Evolutionary conservation across 2,888 invertebrate genomes (phyloP), one percentile per base, ranked within the genome.

Genomic region (Sinohyriopsis cumingii): DNA sequence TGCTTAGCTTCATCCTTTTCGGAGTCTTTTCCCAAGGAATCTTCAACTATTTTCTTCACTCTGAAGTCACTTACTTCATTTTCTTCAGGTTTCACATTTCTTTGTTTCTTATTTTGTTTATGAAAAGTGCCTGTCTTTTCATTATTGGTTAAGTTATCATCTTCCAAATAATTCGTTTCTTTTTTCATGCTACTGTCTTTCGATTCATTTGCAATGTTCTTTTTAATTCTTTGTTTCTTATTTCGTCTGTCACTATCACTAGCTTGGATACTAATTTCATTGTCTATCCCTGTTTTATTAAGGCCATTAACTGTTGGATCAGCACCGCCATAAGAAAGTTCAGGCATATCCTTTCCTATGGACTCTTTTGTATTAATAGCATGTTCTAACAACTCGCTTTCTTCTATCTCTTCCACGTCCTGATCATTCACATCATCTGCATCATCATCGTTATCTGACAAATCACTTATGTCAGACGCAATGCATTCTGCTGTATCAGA

Each of bases 381-480:
- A 57, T 20, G n/a, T 55, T 69, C 63, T 65, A 24, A 59, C 68
- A 59, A 59, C 59, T 62, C 25, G 12, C 65, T 62, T 33, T 66
- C 68, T 55, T 63, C 63, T 24, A 69, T 55, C 5, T 59, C 64
- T n/a, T 62, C 68, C 19, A 59, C 65, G 12, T 69, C 77, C 20
- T 73, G 69, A 2, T 75, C 75, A 28, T 61, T 75, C 24, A 77
- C 78, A 20, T 71, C 73, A 56, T 68, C 74, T 4, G 65, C 67
- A 18, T 70, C 75, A 18, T 76, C 76, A 19, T n/a, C n/a, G n/a
- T 73, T 70, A 71, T 76, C 78, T 24, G 63, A 73, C 19, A 75
- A 77, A 7, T 59, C 67, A 33, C 73, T 71, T 20, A 69, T 69
- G 20, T 82, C 81, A 66, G 76, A 70, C 63, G 67, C 79, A 68